Evolutionary conservation across 2,888 invertebrate species (phyloP), one percentile per base, ranked within the genome.

Genomic region (Aspidiotus rigidus): DNA sequence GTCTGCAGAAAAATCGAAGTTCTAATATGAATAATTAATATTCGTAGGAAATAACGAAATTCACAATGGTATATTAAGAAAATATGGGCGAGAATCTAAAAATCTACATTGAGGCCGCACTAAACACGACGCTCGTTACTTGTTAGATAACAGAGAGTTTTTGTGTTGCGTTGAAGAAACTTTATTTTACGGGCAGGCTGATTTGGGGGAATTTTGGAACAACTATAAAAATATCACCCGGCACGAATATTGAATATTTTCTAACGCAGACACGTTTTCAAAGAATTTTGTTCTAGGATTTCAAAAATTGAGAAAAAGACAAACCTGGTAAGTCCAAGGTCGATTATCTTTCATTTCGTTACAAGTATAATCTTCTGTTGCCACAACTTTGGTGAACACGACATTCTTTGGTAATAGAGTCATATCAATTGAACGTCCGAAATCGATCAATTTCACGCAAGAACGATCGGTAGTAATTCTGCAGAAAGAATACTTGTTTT

Each of bases 361-460:
- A 76, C 90, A 91, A 28, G 87, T 86, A 75, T 90, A 90, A 70
- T 86, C 84, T 76, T 89, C 87, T 2, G 89, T 89, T 62, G 86
- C 86, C 75, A 89, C 88, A 72, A 86, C 82, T 76, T 84, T 83
- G 74, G 81, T 86, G 78, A 95, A 95, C 57, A 85, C 85, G 44
- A 90, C 89, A 59, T 83, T 86, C 73, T 85, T 81, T 13, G 90
- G 88, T 75, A 90, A 90, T 72, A 90, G 80, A 61, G 85, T 84
- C 90, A 96, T 90, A 77, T 97, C 97, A 77, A 97, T 95, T 73
- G 92, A 88, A 76, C 92, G 89, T 44, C 97, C 97, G 79, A 93
- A 92, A 79, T 97, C 97, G 75, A 96, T 96, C 69, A 97, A 80
- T 76, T 91, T 90, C 74, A 95, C 79, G 41, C 86, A 85, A 55